Conservation (phyloP, 2,113 vertebrate genomes). For the Eublepharis macularius region DNA sequence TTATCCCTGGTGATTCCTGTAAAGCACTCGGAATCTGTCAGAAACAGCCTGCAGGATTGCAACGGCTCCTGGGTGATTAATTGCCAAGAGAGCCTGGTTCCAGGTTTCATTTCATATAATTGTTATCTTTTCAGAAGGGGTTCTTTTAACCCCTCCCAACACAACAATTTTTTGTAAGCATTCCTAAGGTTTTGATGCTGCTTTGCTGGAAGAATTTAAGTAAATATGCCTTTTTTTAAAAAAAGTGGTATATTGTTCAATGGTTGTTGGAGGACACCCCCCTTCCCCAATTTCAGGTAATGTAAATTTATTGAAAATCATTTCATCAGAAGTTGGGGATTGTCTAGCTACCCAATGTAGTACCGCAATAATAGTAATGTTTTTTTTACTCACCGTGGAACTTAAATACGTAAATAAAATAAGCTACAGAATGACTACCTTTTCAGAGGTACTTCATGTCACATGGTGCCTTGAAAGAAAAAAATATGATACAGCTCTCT, state of each 20-base stretch:
- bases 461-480: accelerated
- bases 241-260: conserved; percentile 54
- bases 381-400: not conserved
- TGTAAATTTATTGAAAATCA: conserved; percentile 47
- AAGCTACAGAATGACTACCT: accelerated
- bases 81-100: conserved; percentile 69
- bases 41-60: conserved; percentile 73
- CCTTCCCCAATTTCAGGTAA: conserved; percentile 27
- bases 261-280: conserved; percentile 51
- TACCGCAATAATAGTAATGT: not conserved
- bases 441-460: not conserved
- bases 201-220: conserved; percentile 54
- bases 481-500: no score
- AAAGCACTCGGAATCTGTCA: conserved; percentile 70
- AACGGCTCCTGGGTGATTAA: conserved; percentile 72
- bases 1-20: conserved; percentile 68
- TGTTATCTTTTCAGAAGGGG: conserved; percentile 67
- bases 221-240: conserved; percentile 41
- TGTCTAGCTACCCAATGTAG: not conserved
- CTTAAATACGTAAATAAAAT: not conserved
- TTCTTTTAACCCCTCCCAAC: conserved; percentile 50
- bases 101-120: conserved; percentile 72
- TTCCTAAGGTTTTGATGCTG: conserved; percentile 69
- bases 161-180: not conserved
- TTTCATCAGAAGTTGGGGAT: conserved; percentile 27